Base-by-base conservation (phyloP, 2,797 vertebrate species). In the Acrossocheilus wenchowensis region DNA sequence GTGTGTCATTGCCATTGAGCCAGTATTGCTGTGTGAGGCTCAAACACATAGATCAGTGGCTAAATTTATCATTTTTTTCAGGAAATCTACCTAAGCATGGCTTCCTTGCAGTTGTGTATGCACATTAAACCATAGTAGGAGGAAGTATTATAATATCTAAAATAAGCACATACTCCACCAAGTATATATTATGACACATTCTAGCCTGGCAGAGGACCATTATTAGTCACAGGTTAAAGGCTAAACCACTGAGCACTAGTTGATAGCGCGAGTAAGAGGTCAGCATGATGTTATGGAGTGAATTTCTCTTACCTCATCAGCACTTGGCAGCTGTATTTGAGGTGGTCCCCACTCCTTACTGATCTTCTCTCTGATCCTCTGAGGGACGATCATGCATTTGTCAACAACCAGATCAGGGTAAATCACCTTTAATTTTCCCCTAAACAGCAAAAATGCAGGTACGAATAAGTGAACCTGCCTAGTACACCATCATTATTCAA, bases 381-480 rank as follows among this genome's bases (percentile, higher is more conserved):
- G 85, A 85, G 93, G 88, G 82, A 96, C 64, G 45, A 91, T 54
- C 26, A 91, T 52, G 87, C 95, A 95, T 83, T 89, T 19, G 9
- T 87, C 77, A 43, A 95, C 48, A 41, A 89, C 77, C 92, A 95
- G 66, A 60, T 91, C 89, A 78, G 94, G 95, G 86, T 95, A 95
- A 79, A 83, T 89, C 74, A 93, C 90, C 78, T 93, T 72, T n/a
- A 96, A 89, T 26, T 79, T 88, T 10, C 91, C 94, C 52, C 95
- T 96, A 83, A 83, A 83, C 45, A 60, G 45, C 23, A 77, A 57
- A 79, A 14, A 26, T 36, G 15, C 17, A 57, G 36, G 45, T 23
- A 39, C 5, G 21, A 81, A 80, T 73, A 9, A 71, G 4, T 39
- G 43, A 62, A 62, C 10, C 5, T 23, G 0, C 15, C 6, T 26